A percentile compares a stretch with the other conserved stretches of the same genome.
Evolutionary conservation across 2,797 vertebrate species (phyloP).

Genomic region (Capromys pilorides): DNA sequence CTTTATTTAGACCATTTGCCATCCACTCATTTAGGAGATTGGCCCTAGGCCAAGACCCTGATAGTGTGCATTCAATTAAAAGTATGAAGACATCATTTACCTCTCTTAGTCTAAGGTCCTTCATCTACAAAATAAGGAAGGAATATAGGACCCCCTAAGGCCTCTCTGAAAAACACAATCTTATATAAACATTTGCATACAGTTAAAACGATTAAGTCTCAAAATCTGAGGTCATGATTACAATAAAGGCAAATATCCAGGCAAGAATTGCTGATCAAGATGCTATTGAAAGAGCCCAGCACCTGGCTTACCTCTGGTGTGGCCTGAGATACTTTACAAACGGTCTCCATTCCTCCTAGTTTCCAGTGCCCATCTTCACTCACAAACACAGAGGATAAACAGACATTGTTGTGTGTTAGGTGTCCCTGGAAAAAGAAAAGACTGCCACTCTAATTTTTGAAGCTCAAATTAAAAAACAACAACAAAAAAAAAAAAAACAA

Average conservation of each 20-base stretch:
- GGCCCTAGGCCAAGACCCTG: neutral
- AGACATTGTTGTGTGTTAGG: conserved; percentile 97
- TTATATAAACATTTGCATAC: neutral
- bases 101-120: neutral
- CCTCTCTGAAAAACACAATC: neutral
- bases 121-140: neutral
- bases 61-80: neutral
- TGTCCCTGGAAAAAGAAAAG: conserved; percentile 89
- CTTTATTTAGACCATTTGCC: neutral
- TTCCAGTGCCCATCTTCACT: conserved; percentile 99
- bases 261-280: neutral
- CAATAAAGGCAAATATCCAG: no score
- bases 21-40: neutral
- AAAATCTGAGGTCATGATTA: neutral
- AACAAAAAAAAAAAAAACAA: no score
- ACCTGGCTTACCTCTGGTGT: conserved; percentile 90
- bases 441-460: neutral
- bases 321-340: conserved; percentile 94
- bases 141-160: neutral
- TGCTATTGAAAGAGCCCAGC: rapidly evolving
- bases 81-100: neutral
- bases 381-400: conserved; percentile 94
- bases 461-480: neutral
- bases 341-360: conserved; percentile 98
- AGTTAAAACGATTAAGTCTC: neutral